Evolutionary conservation across 23 tunicate species (phyloP).

Genomic region (Halocynthia aurantium): DNA sequence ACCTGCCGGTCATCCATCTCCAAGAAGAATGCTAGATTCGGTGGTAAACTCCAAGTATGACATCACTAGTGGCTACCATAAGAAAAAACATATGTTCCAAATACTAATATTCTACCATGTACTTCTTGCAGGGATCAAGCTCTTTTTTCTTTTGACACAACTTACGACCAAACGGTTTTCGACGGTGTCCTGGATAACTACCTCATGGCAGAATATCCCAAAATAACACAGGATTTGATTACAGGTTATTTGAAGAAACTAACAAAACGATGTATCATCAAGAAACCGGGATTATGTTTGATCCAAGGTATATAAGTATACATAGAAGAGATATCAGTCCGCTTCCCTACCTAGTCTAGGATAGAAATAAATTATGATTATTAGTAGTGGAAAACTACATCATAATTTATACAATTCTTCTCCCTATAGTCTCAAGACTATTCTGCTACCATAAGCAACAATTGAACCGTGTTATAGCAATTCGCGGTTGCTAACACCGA

Average conservation of each 20-base stretch:
- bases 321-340: no score
- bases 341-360: no score
- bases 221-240: not conserved
- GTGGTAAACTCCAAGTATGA: constrained; percentile 35
- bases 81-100: not conserved
- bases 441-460: no score
- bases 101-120: not conserved
- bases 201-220: constrained; percentile 11
- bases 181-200: not conserved
- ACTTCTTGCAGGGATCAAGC: constrained; percentile 49
- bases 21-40: constrained; percentile 42
- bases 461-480: no score
- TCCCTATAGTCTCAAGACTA: no score
- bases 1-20: constrained; percentile 40
- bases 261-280: constrained; percentile 2
- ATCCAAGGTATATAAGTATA: no score
- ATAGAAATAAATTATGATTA: no score
- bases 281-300: not conserved
- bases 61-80: not conserved
- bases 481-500: no score
- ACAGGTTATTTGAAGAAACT: not conserved
- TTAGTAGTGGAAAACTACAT: no score
- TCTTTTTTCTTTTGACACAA: constrained; percentile 76
- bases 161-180: constrained; percentile 57
- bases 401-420: no score